Evolutionary conservation across 1,140 invertebrate species (phyloP).

Genomic region (Drosophila tsacasi): DNA sequence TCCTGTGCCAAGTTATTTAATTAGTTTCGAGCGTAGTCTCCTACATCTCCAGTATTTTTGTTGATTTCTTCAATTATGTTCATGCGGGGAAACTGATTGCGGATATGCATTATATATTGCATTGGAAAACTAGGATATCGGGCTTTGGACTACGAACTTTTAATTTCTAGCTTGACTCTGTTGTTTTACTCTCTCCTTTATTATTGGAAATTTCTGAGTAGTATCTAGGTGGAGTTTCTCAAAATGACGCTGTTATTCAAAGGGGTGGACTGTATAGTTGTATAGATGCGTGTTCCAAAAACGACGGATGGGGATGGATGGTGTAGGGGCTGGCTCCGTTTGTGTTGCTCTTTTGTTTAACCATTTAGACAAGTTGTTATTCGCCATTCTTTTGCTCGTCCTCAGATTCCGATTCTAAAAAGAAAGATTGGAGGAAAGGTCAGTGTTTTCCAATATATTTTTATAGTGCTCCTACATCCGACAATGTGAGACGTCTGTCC

Average conservation of each 20-base stretch:
- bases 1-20: not conserved
- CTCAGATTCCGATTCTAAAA: conserved; percentile 84
- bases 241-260: conserved; percentile 30
- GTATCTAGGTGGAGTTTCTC: conserved; percentile 43
- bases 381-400: conserved; percentile 81
- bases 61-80: not conserved
- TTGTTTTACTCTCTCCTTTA: conserved; percentile 45
- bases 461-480: not conserved
- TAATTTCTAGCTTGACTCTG: conserved; percentile 29
- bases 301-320: conserved; percentile 29
- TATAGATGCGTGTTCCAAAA: conserved; percentile 42
- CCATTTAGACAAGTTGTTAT: conserved; percentile 50
- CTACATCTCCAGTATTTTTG: not conserved
- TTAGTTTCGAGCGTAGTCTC: not conserved
- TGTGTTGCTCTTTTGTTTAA: conserved; percentile 31
- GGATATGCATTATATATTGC: not conserved
- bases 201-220: conserved; percentile 34
- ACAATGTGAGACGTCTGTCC: conserved; percentile 17
- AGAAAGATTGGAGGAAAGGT: conserved; percentile 4
- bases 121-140: conserved; percentile 22
- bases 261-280: conserved; percentile 23
- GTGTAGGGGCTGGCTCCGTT: conserved; percentile 39
- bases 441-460: not conserved
- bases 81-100: conserved; percentile 4
- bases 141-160: conserved; percentile 17